These are phyloP conservation scores for Nymphicus hollandicus DNA, from an alignment of 2,113 vertebrate species.

Conservation along the genomic window DNA sequence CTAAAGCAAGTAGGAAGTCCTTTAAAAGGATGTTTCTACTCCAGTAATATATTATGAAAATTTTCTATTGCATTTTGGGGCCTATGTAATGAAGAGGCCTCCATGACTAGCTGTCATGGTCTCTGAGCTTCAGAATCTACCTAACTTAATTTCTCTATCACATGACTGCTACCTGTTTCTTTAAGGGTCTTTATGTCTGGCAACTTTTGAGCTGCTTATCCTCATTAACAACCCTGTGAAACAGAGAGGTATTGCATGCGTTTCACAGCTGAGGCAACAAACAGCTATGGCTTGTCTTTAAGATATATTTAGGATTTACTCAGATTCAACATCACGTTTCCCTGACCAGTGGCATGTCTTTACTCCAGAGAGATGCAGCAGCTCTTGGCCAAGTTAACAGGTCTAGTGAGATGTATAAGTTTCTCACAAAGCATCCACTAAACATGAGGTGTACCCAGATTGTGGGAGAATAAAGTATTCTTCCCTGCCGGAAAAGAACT, in stretches of 20 bases:
- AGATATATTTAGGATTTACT: background rate
- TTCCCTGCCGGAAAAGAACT: background rate
- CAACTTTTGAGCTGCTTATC: background rate
- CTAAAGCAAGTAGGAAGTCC: background rate
- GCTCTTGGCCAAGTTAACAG: background rate
- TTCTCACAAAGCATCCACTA: background rate
- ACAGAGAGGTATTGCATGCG: fast-evolving
- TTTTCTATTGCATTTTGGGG: background rate
- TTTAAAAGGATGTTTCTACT: background rate
- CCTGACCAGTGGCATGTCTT: background rate
- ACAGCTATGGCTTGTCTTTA: background rate
- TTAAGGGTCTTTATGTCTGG: background rate
- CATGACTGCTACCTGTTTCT: background rate
- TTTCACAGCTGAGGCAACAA: background rate
- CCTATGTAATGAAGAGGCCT: background rate
- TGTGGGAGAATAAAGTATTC: background rate
- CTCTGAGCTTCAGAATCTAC: background rate
- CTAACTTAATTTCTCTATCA: background rate
- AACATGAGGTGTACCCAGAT: background rate
- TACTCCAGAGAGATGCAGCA: background rate
- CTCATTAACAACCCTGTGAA: background rate
- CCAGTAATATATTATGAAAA: background rate
- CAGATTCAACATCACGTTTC: background rate
- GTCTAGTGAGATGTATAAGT: background rate
- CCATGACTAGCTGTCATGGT: background rate